Conservation (phyloP, 35 echinoderm and acorn worm genomes). For the Heliocidaris erythrogramma region DNA sequence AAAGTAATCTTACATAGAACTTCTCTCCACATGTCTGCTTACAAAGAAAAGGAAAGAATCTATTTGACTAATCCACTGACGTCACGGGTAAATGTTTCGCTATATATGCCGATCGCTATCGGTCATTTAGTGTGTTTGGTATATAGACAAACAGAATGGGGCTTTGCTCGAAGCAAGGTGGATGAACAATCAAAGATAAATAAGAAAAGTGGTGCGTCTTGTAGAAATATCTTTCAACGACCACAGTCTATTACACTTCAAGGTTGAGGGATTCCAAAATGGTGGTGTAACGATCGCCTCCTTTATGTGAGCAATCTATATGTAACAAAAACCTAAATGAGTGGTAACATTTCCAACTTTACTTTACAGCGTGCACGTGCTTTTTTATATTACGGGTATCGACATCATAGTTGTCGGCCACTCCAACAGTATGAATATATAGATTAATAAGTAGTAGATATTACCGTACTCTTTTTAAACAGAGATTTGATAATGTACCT, state of each 20-base stretch:
- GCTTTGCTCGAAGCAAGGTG: background rate
- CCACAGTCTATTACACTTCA: background rate
- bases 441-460: background rate
- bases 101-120: background rate
- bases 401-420: background rate
- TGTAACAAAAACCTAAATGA: no score
- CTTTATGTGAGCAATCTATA: background rate
- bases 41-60: constrained; percentile 14
- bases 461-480: background rate
- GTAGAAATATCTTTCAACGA: background rate
- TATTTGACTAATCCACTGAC: constrained; percentile 14
- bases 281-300: background rate
- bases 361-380: background rate
- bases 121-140: background rate
- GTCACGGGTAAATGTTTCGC: background rate
- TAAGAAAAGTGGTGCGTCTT: constrained; percentile 23
- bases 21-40: background rate
- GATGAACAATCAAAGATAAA: constrained; percentile 21
- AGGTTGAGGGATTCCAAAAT: background rate
- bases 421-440: background rate
- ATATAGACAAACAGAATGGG: background rate
- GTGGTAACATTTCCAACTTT: no score
- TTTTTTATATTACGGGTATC: background rate
- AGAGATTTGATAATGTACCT: no score
- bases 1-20: background rate